Percentiles rank a stretch among this genome's conserved stretches.
Evolutionary conservation across 2,797 vertebrate genomes (phyloP).

Genomic region (Sitta carolinensis): DNA sequence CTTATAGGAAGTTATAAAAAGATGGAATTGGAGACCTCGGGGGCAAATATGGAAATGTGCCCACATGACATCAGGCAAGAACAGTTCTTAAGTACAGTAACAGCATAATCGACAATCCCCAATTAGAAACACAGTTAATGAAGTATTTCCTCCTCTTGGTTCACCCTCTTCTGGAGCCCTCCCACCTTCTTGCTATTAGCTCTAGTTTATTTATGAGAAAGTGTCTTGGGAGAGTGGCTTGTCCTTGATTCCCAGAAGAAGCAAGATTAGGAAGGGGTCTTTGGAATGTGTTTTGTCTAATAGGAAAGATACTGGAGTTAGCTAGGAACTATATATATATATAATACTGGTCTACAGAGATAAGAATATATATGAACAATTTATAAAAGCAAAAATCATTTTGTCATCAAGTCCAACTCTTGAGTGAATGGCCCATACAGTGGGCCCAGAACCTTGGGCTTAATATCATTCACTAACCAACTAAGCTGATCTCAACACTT

Average conservation of each 20-base stretch:
- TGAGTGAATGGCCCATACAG: not conserved
- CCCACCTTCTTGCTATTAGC: not conserved
- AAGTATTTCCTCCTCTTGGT: not conserved
- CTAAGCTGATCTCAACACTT: not conserved
- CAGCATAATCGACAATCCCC: not conserved
- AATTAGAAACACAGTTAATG: not conserved
- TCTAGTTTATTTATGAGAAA: not conserved
- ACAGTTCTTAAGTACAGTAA: not conserved
- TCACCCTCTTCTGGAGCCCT: not conserved
- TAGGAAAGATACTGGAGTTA: not conserved
- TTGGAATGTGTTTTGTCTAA: not conserved
- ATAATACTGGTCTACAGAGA: not conserved
- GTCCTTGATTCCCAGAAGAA: not conserved
- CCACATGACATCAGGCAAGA: not conserved
- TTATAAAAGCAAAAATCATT: not conserved
- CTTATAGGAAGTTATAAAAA: not conserved
- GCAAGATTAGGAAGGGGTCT: not conserved
- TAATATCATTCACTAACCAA: not conserved
- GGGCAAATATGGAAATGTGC: not conserved
- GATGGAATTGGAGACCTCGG: not conserved
- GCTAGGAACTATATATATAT: too few species aligned
- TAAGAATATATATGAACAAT: not conserved
- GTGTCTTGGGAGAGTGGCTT: not conserved
- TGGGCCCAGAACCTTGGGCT: too few species aligned
- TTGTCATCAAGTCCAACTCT: not conserved